Conservation (phyloP, 2,888 invertebrate species). For the Entomobrya proxima region DNA sequence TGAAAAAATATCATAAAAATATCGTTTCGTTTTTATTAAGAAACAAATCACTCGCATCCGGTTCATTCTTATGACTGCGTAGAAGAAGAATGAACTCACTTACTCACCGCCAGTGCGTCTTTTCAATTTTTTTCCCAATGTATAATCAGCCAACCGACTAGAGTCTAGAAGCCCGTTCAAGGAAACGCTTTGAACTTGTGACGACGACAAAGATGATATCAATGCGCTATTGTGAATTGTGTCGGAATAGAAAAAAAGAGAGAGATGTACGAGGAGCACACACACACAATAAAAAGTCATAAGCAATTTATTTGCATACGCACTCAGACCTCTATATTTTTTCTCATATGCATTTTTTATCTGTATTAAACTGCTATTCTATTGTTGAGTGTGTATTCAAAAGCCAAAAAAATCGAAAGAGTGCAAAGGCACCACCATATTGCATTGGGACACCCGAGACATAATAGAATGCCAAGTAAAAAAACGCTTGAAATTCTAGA, state of each 20-base stretch:
- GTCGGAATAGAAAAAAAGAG: background rate
- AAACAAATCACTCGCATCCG: constrained; percentile 42
- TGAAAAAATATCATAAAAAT: background rate
- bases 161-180: too few relatives aligned
- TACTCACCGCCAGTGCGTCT: too few relatives aligned
- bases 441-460: background rate
- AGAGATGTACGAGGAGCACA: background rate
- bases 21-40: background rate
- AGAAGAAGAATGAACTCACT: too few relatives aligned
- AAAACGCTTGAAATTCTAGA: background rate
- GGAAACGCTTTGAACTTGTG: constrained; percentile 51
- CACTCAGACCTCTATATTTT: background rate
- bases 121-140: background rate
- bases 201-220: too few relatives aligned
- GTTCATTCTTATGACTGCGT: constrained; percentile 19
- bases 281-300: background rate
- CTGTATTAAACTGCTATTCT: background rate
- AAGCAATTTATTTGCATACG: constrained; percentile 38
- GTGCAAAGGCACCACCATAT: background rate
- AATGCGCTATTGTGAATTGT: background rate
- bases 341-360: constrained; percentile 39
- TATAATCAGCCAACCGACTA: too few relatives aligned
- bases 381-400: background rate
- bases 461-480: background rate
- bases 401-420: background rate